Percentiles rank a stretch among this genome's conserved stretches.
Conservation (phyloP, 2,113 vertebrate species). For the Andinoacara biseriatus region DNA sequence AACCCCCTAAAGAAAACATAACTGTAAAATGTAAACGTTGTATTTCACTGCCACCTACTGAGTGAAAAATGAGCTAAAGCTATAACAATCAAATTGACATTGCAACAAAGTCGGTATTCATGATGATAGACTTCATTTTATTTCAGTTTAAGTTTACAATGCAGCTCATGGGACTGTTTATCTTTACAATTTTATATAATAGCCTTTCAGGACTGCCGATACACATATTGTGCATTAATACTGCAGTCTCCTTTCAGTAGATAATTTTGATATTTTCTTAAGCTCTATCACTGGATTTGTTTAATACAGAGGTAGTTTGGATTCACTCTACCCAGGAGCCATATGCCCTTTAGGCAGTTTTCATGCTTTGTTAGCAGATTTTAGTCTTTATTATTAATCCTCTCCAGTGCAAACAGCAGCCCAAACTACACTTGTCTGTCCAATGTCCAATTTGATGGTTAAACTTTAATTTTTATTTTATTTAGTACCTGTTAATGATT, state of each 20-base stretch:
- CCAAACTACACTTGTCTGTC: conserved; percentile 6
- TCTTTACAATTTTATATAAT: background rate
- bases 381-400: conserved; percentile 38
- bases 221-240: background rate
- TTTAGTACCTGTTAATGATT: background rate
- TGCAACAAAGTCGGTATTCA: background rate
- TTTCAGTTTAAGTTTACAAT: background rate
- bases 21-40: conserved; percentile 12
- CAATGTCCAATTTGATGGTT: background rate
- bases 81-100: background rate
- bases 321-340: background rate
- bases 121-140: background rate
- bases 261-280: background rate
- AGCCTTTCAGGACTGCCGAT: background rate
- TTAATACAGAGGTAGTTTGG: background rate
- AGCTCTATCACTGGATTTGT: background rate
- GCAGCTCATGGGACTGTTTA: background rate
- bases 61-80: background rate
- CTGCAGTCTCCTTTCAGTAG: background rate
- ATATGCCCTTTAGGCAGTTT: background rate
- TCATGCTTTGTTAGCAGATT: conserved; percentile 22
- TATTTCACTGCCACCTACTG: conserved; percentile 46
- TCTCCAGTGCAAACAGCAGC: conserved; percentile 20
- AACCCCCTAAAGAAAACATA: background rate
- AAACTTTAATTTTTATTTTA: background rate